These are phyloP conservation scores for Drosophila trapezifrons DNA, from an alignment of 1,140 invertebrate genomes.

Conservation along the genomic window DNA sequence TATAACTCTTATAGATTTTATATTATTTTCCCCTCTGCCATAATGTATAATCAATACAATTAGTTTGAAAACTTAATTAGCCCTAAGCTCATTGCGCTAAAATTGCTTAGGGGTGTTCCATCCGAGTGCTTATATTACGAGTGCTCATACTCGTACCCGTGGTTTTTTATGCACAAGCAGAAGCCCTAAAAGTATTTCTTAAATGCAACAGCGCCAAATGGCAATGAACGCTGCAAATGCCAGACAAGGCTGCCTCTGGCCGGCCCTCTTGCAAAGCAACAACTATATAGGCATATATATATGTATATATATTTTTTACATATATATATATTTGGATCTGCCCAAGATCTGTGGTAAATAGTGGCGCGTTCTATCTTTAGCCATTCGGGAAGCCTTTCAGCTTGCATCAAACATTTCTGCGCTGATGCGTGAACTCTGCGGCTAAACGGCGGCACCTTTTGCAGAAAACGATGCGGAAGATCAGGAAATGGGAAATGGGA, in stretches of 20 bases:
- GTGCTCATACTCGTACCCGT: background rate
- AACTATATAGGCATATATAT: conserved; percentile 21
- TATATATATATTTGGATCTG: conserved; percentile 22
- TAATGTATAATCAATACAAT: conserved; percentile 61
- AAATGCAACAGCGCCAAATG: conserved; percentile 70
- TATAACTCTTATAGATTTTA: background rate
- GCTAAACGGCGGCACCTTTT: conserved; percentile 51
- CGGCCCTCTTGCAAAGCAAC: conserved; percentile 22
- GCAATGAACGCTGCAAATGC: conserved; percentile 63
- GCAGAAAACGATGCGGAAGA: conserved; percentile 68
- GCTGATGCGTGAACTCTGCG: conserved; percentile 70
- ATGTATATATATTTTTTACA: conserved; percentile 3
- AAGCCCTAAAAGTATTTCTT: conserved; percentile 74
- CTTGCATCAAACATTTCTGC: conserved; percentile 76
- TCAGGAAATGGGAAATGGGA: conserved; percentile 59
- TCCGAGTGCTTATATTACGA: conserved; percentile 40
- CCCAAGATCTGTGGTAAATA: conserved; percentile 33
- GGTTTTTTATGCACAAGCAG: conserved; percentile 32
- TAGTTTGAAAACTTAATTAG: conserved; percentile 72
- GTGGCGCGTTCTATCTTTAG: conserved; percentile 42
- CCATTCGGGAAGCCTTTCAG: conserved; percentile 55
- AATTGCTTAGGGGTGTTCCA: conserved; percentile 48
- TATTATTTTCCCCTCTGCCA: conserved; percentile 13
- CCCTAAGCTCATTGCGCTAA: conserved; percentile 59
- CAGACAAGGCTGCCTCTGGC: conserved; percentile 48